Evolutionary conservation across 2,888 invertebrate species (phyloP).

Genomic region (Rhyacophila evoluta): DNA sequence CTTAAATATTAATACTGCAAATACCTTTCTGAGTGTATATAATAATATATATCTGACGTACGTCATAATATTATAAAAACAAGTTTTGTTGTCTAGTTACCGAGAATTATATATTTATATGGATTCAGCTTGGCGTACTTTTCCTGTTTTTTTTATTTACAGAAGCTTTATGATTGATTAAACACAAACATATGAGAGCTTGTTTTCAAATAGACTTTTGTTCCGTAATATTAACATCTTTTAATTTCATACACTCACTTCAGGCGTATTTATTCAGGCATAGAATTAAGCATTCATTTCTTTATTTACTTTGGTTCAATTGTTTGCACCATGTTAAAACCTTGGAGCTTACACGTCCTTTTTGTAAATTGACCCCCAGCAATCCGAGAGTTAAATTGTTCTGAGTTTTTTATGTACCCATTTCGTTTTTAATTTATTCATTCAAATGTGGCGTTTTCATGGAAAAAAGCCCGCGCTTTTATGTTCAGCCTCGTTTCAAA

Average conservation of each 20-base stretch:
- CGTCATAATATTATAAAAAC: too few species aligned
- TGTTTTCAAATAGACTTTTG: too few species aligned
- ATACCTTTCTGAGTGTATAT: too few species aligned
- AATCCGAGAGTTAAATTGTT: conserved; percentile 6
- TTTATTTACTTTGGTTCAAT: neutral
- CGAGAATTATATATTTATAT: too few species aligned
- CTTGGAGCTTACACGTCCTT: neutral
- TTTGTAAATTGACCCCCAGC: conserved; percentile 7
- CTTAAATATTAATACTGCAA: too few species aligned
- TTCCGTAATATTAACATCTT: neutral
- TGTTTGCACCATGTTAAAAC: neutral
- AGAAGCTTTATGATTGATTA: too few species aligned
- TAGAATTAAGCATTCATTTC: neutral
- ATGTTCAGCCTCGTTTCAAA: neutral
- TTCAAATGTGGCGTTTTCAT: neutral
- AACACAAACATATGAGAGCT: too few species aligned
- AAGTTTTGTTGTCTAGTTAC: too few species aligned
- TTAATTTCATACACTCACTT: neutral
- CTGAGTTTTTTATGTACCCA: neutral
- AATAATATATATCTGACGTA: too few species aligned
- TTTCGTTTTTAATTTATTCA: conserved; percentile 24
- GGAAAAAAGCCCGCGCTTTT: neutral
- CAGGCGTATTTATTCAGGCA: neutral
- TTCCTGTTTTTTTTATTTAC: too few species aligned
- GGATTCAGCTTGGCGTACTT: too few species aligned